Conservation (phyloP, 2,113 vertebrate species). For the Propithecus coquereli region DNA sequence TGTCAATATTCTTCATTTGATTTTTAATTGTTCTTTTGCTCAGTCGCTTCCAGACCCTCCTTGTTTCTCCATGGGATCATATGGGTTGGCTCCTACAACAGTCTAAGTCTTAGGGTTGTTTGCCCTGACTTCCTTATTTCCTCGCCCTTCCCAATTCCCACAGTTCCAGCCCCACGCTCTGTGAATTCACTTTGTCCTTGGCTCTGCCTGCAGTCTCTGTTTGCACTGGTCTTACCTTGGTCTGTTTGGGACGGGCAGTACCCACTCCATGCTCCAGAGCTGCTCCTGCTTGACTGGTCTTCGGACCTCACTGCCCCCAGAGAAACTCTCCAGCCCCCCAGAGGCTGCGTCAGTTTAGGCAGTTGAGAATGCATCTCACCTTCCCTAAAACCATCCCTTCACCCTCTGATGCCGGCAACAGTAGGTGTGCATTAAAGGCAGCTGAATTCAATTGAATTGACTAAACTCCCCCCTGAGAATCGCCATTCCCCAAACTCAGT, state of each 20-base stretch:
- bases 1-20: slow-evolving; percentile 1
- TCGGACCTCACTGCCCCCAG: not conserved
- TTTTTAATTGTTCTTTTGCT: not conserved
- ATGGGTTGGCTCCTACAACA: not conserved
- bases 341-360: not conserved
- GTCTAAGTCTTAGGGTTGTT: not conserved
- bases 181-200: not conserved
- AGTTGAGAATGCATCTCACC: not conserved
- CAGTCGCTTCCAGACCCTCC: not conserved
- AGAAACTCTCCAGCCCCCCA: not conserved
- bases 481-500: not conserved
- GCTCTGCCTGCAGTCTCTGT: not conserved
- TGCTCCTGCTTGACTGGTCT: not conserved
- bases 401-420: not conserved
- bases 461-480: not conserved
- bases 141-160: not conserved
- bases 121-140: not conserved
- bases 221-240: not conserved
- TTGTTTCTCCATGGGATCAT: not conserved
- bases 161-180: not conserved
- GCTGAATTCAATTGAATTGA: slow-evolving; percentile 9
- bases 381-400: no score
- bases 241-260: not conserved
- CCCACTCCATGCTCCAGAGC: not conserved
- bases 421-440: not conserved